A percentile compares a stretch with the other conserved stretches of the same genome.
phyloP scores from a whole-genome alignment of 2,113 vertebrate genomes.

The Petromus typicus region DNA sequence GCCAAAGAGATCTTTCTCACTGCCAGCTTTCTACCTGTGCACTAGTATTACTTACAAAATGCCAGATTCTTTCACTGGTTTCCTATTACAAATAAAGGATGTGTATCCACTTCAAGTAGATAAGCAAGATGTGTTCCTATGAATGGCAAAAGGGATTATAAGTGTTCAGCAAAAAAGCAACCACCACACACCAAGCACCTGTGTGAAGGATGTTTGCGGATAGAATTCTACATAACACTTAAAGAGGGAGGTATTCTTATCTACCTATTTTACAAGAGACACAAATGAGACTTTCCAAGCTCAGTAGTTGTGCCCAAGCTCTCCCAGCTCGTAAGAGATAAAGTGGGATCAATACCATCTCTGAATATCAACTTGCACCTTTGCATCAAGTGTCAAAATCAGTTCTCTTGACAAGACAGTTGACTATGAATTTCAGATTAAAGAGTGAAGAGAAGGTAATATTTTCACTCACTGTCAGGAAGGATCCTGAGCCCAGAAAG shows the following conservation, averaged over 20 bases:
- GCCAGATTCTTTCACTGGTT: background rate
- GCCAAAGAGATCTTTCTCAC: background rate
- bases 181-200: fast-evolving
- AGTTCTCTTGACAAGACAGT: background rate
- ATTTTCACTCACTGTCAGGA: background rate
- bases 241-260: fast-evolving
- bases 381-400: background rate
- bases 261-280: background rate
- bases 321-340: background rate
- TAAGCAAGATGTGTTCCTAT: background rate
- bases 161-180: background rate
- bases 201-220: background rate
- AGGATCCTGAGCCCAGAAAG: slow-evolving; percentile 4
- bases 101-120: background rate
- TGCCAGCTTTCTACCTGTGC: background rate
- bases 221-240: background rate
- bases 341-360: background rate
- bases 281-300: background rate
- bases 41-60: background rate
- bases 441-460: background rate
- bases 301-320: background rate
- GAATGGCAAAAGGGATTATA: fast-evolving
- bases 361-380: background rate
- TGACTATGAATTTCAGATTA: fast-evolving
- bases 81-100: background rate